A percentile compares a stretch with the other conserved stretches of the same genome.
These are phyloP conservation scores for Etia nguti DNA, from an alignment of 2,113 vertebrate species.

Conservation along the genomic window DNA sequence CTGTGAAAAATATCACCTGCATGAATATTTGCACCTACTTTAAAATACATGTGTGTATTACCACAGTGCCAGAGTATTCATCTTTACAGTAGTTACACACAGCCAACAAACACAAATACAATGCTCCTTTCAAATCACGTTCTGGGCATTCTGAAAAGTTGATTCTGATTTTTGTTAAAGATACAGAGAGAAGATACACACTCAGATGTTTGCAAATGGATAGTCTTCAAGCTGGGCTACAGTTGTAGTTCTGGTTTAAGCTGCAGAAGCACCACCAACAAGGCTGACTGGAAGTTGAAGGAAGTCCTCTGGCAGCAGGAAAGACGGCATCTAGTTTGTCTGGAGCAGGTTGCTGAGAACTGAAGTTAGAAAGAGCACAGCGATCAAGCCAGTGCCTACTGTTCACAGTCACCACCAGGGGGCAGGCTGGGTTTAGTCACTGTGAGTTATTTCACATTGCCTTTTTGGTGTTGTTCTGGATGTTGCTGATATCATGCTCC, in stretches of 20 bases:
- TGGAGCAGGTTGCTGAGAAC: slow-evolving; percentile 67
- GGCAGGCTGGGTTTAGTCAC: fast-evolving
- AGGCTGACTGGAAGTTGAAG: background rate
- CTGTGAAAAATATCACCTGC: background rate
- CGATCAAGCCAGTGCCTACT: background rate
- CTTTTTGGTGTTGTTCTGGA: background rate
- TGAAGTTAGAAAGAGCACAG: background rate
- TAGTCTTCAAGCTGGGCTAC: background rate
- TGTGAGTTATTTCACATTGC: background rate
- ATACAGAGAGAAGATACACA: background rate
- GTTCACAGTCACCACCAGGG: background rate
- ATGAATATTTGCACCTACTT: background rate
- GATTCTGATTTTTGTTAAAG: background rate
- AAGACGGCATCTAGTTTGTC: slow-evolving; percentile 21
- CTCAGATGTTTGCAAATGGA: background rate
- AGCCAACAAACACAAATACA: background rate
- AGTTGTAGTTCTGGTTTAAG: background rate
- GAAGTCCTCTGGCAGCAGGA: background rate
- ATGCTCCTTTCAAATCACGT: background rate
- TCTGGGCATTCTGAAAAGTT: background rate
- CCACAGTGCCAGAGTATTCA: background rate
- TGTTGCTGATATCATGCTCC: background rate
- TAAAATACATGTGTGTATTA: background rate
- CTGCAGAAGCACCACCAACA: background rate
- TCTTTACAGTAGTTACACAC: background rate